These are phyloP conservation scores for Colostygia pectinataria DNA, from an alignment of 2,888 invertebrate genomes.

Conservation along the genomic window DNA sequence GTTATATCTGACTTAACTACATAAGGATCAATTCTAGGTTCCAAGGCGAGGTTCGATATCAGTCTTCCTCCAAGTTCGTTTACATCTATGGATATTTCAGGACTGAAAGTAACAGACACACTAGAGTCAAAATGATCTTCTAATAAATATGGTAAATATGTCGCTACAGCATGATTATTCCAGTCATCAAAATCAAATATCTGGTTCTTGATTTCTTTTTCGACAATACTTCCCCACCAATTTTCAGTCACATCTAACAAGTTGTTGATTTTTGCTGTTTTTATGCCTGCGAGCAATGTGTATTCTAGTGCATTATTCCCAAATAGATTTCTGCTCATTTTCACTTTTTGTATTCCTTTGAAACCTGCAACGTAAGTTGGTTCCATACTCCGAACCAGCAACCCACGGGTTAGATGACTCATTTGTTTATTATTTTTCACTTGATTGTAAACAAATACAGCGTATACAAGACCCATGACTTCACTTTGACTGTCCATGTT, in stretches of 20 bases:
- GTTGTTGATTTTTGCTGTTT: conserved; percentile 94
- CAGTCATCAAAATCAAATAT: conserved; percentile 99
- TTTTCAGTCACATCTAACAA: conserved; percentile 94
- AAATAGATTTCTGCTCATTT: conserved; percentile 94
- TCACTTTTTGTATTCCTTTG: conserved; percentile 96
- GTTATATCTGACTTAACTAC: conserved; percentile 95
- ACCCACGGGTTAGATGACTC: conserved; percentile 56
- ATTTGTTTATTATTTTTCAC: conserved; percentile 87
- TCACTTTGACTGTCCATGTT: conserved; percentile 96
- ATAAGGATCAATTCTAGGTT: conserved; percentile 87
- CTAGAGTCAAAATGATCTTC: conserved; percentile 90
- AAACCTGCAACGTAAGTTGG: conserved; percentile 95
- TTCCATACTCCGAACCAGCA: conserved; percentile 65
- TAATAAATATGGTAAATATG: conserved; percentile 93
- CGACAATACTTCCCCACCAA: conserved; percentile 96
- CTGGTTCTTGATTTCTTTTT: conserved; percentile 88
- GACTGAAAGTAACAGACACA: conserved; percentile 86
- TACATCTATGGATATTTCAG: conserved; percentile 81
- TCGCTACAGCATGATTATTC: conserved; percentile 98
- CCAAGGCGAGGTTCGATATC: conserved; percentile 85
- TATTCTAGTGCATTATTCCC: conserved; percentile 92
- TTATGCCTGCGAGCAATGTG: conserved; percentile 95
- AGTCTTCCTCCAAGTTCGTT: conserved; percentile 91
- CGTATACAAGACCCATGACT: conserved; percentile 92
- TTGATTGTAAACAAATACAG: conserved; percentile 90